phyloP scores from a whole-genome alignment of 2,888 invertebrate species.

The Cabera pusaria region DNA sequence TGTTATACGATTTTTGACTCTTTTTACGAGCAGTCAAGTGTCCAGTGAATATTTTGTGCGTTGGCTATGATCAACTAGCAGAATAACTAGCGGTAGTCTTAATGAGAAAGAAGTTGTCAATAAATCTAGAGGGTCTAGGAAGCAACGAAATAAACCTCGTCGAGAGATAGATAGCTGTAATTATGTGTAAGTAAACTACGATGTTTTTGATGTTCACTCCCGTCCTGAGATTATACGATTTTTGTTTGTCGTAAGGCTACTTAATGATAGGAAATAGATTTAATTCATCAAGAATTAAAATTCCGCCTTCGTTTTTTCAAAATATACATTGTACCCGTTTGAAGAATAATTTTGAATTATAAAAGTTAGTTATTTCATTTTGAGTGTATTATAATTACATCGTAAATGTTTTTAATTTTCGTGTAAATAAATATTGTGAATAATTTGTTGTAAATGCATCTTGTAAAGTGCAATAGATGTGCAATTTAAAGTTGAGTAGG shows the following conservation, averaged over 20 bases:
- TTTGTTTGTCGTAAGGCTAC: constrained; percentile 33
- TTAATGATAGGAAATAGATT: constrained; percentile 9
- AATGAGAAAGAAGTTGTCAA: constrained; percentile 43
- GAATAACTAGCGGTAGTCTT: constrained; percentile 18
- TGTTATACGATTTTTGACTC: background rate
- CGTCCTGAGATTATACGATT: constrained; percentile 76
- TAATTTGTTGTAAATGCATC: constrained; percentile 81
- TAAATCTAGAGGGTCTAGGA: constrained; percentile 30
- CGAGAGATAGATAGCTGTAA: constrained; percentile 30
- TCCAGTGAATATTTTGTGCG: background rate
- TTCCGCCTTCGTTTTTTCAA: constrained; percentile 20
- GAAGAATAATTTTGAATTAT: constrained; percentile 6
- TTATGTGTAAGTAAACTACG: constrained; percentile 46
- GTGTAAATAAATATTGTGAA: constrained; percentile 73
- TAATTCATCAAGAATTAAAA: constrained; percentile 2
- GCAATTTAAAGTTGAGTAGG: constrained; percentile 80
- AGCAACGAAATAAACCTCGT: constrained; percentile 64
- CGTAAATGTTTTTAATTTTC: constrained; percentile 11
- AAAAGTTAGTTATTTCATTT: constrained; percentile 8
- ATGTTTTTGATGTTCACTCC: constrained; percentile 62
- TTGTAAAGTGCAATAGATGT: constrained; percentile 82
- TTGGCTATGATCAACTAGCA: constrained; percentile 17
- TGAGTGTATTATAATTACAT: constrained; percentile 14
- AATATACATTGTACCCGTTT: constrained; percentile 4
- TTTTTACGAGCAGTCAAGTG: background rate